These are phyloP conservation scores for Lithophane semibrunnea DNA, from an alignment of 2,888 invertebrate species.

Conservation along the genomic window DNA sequence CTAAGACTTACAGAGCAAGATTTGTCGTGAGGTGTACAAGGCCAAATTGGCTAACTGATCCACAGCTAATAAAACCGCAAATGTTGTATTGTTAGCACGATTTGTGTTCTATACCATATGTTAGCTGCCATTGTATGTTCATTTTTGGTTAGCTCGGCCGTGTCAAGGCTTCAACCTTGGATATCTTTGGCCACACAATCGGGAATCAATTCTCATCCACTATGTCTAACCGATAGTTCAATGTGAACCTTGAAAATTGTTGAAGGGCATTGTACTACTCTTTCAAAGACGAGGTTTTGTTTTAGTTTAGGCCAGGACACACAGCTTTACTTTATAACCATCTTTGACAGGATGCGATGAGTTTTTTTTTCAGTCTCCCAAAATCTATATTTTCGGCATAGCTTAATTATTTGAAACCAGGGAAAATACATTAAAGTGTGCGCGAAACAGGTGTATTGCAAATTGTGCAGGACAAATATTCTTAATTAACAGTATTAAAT, in stretches of 20 bases:
- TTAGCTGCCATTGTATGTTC: constrained; percentile 72
- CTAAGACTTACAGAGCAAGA: constrained; percentile 38
- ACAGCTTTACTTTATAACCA: not conserved
- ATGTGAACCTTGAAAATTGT: constrained; percentile 38
- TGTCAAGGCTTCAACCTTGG: constrained; percentile 81
- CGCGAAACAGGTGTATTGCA: not conserved
- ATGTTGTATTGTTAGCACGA: constrained; percentile 64
- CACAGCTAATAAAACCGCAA: constrained; percentile 60
- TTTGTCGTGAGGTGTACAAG: constrained; percentile 63
- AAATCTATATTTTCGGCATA: not conserved
- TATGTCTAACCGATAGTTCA: constrained; percentile 55
- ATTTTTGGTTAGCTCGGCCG: constrained; percentile 73
- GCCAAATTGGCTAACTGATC: constrained; percentile 55
- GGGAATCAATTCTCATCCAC: constrained; percentile 74
- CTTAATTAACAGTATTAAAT: not conserved
- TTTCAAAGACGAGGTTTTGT: constrained; percentile 10
- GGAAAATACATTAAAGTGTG: not conserved
- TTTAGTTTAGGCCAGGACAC: not conserved
- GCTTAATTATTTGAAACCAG: not conserved
- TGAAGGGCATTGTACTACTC: constrained; percentile 54
- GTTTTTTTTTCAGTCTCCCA: not conserved
- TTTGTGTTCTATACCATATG: constrained; percentile 59
- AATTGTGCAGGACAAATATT: not conserved
- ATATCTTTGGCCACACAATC: constrained; percentile 74
- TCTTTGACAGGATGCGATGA: not conserved